Conservation (phyloP, 1,140 invertebrate species). For the Elysia chlorotica region DNA sequence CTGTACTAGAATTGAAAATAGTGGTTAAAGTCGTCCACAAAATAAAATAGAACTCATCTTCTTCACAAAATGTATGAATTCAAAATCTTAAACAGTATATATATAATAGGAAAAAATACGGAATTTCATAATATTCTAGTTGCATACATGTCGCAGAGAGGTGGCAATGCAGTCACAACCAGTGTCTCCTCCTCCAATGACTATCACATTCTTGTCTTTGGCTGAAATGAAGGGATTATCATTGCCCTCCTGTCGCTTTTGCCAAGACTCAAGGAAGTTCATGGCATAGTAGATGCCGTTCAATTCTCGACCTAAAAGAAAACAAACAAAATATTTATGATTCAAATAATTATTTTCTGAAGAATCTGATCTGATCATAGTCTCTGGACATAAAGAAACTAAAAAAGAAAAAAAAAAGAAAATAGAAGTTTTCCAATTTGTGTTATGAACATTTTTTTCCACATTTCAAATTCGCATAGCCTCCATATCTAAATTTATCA, state of each 20-base stretch:
- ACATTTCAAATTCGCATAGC: too few relatives aligned
- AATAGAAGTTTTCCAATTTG: background rate
- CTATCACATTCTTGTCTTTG: conserved; percentile 92
- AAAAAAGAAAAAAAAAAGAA: background rate
- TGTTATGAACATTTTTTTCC: too few relatives aligned
- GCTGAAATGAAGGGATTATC: conserved; percentile 73
- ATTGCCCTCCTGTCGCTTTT: conserved; percentile 84
- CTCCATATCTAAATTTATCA: too few relatives aligned
- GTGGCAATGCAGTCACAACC: conserved; percentile 99
- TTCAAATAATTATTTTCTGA: too few relatives aligned
- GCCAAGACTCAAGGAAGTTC: conserved; percentile 95
- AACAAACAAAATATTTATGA: too few relatives aligned
- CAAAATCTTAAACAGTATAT: too few relatives aligned
- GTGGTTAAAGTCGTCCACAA: too few relatives aligned
- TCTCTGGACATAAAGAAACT: background rate
- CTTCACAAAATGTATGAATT: too few relatives aligned
- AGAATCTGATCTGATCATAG: background rate
- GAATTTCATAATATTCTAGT: background rate
- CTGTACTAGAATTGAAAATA: too few relatives aligned
- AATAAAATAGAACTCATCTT: too few relatives aligned
- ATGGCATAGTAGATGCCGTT: conserved; percentile 97
- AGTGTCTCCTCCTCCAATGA: conserved; percentile 99
- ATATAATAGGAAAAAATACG: background rate
- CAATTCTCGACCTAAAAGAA: conserved; percentile 80
- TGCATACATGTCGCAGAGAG: conserved; percentile 81